Conservation (phyloP, 2,113 vertebrate genomes). For the Rhynchopsitta pachyrhyncha region DNA sequence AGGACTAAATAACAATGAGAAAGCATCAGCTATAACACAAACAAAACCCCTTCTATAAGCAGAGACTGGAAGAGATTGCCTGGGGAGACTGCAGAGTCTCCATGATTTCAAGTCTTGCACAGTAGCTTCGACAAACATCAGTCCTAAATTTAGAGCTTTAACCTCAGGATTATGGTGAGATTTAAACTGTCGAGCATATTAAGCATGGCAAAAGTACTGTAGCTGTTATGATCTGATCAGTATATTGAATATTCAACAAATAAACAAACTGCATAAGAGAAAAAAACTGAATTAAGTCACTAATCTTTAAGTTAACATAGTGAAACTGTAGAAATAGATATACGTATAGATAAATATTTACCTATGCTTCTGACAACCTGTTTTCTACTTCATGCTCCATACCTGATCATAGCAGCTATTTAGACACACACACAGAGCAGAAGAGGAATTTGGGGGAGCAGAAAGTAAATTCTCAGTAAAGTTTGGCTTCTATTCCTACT, state of each 20-base stretch:
- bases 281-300: neutral
- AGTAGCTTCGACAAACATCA: neutral
- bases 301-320: neutral
- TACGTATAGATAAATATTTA: neutral
- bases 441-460: neutral
- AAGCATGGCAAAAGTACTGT: neutral
- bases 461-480: neutral
- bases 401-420: neutral
- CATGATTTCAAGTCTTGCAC: neutral
- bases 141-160: neutral
- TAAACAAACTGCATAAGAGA: neutral
- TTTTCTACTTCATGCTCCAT: neutral
- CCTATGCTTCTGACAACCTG: neutral
- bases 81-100: neutral
- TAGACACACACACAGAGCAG: neutral
- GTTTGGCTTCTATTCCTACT: neutral
- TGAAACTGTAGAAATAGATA: neutral
- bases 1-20: slow-evolving; percentile 42
- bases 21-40: neutral
- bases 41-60: neutral
- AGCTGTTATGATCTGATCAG: neutral
- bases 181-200: slow-evolving; percentile 40
- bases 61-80: neutral
- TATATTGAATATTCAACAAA: neutral
- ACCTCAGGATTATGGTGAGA: neutral